Evolutionary conservation across 2,797 vertebrate genomes (phyloP).

Genomic region (Macroramphosus scolopax): DNA sequence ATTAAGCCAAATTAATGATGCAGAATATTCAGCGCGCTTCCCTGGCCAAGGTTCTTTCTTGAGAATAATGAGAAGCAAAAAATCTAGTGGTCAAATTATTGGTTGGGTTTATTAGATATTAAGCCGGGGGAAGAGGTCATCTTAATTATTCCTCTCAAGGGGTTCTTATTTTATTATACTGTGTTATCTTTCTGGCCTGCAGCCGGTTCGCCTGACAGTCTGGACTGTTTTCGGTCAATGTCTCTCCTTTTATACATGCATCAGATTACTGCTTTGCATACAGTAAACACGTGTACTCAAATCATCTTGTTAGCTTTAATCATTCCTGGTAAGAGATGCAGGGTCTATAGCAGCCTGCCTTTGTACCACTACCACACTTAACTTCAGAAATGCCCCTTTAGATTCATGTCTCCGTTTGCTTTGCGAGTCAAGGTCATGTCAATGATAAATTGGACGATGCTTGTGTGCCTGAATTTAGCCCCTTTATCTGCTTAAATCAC

Average conservation of each 20-base stretch:
- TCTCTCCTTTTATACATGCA: too few species aligned
- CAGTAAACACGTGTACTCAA: too few species aligned
- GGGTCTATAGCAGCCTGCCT: slow-evolving; percentile 16
- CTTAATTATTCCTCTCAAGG: slow-evolving; percentile 63
- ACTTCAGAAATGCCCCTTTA: slow-evolving; percentile 48
- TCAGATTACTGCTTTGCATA: too few species aligned
- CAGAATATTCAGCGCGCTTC: slow-evolving; percentile 60
- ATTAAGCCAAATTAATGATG: slow-evolving; percentile 71
- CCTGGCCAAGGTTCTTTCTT: slow-evolving; percentile 63
- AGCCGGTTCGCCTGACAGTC: too few species aligned
- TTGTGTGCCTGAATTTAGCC: slow-evolving; percentile 70
- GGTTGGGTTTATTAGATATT: slow-evolving; percentile 66
- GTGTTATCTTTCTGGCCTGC: too few species aligned
- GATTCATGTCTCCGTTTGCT: slow-evolving; percentile 57
- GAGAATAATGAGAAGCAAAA: slow-evolving; percentile 50
- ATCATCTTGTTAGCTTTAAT: slow-evolving; percentile 60
- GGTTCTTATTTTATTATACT: slow-evolving; percentile 50
- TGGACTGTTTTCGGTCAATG: too few species aligned
- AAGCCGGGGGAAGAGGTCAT: slow-evolving; percentile 54
- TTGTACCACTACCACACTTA: slow-evolving; percentile 43
- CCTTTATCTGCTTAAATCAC: slow-evolving; percentile 78
- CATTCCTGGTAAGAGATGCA: slow-evolving; percentile 39
- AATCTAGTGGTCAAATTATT: slow-evolving; percentile 38
- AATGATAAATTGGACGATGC: slow-evolving; percentile 67
- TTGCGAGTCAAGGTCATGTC: slow-evolving; percentile 74